Percentiles rank a stretch among this genome's conserved stretches.
Evolutionary conservation across 2,797 vertebrate genomes (phyloP).

Genomic region (Gymnoscopelus braueri): DNA sequence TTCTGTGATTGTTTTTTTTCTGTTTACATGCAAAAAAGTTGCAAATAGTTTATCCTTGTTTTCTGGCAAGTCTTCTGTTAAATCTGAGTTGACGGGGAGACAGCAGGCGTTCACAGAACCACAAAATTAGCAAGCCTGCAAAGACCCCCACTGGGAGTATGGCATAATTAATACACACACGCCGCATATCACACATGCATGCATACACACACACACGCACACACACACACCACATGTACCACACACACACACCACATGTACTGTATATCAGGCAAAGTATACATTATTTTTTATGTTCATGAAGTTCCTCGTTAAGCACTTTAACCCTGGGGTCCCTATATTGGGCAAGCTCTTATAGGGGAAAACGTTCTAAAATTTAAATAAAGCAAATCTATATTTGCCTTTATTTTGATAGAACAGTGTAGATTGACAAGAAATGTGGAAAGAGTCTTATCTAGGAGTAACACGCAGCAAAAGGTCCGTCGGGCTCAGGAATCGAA

Average conservation of each 20-base stretch:
- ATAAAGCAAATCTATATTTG: no score
- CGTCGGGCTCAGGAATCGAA: no score
- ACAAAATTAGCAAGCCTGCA: conserved; percentile 25
- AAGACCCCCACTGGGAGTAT: conserved; percentile 16
- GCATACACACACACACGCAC: not conserved
- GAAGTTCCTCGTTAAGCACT: no score
- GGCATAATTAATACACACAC: conserved; percentile 5
- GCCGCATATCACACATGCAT: not conserved
- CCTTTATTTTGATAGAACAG: no score
- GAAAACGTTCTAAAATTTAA: no score
- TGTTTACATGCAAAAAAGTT: not conserved
- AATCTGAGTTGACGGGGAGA: conserved; percentile 27
- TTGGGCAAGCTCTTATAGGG: no score
- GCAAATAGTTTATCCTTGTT: conserved; percentile 22
- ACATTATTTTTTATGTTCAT: not conserved
- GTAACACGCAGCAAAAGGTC: no score
- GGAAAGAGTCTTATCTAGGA: no score
- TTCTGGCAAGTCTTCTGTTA: conserved; percentile 3
- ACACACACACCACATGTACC: conserved; percentile 2
- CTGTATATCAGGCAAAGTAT: no score
- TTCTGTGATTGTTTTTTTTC: not conserved
- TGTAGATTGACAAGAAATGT: no score
- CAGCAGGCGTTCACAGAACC: conserved; percentile 36
- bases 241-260: not conserved
- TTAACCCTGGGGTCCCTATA: no score